A percentile compares a stretch with the other conserved stretches of the same genome.
phyloP scores from a whole-genome alignment of 2,113 vertebrate genomes.

The Irena cyanogastra region DNA sequence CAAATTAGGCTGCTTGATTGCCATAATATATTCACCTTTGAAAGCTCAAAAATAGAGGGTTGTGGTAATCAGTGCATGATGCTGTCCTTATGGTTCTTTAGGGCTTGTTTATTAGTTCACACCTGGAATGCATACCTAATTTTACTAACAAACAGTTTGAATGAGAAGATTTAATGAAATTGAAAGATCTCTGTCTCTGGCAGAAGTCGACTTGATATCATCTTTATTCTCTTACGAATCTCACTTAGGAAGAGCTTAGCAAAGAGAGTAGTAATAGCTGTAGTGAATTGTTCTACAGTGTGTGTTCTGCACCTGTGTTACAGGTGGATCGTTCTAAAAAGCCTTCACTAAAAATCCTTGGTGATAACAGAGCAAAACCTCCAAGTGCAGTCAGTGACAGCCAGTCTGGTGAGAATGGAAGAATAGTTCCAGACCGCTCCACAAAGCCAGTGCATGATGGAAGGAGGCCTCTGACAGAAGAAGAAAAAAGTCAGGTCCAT shows the following conservation, averaged over 20 bases:
- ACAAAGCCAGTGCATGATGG: constrained; percentile 74
- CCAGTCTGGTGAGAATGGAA: constrained; percentile 68
- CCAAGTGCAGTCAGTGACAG: constrained; percentile 67
- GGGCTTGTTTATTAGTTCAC: background rate
- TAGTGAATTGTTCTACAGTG: background rate
- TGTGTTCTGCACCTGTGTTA: constrained; percentile 3
- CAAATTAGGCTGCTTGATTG: background rate
- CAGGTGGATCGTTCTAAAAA: constrained; percentile 94
- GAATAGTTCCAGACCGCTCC: constrained; percentile 81
- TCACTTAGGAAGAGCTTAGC: background rate
- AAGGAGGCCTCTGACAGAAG: constrained; percentile 70
- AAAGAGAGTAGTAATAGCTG: background rate
- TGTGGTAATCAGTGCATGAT: background rate
- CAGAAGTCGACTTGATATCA: background rate
- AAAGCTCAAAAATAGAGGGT: background rate
- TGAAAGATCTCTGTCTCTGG: background rate
- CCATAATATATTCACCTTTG: background rate
- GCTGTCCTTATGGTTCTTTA: background rate
- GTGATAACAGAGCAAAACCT: constrained; percentile 67
- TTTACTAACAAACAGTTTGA: background rate
- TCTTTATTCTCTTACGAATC: background rate
- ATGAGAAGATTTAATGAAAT: background rate
- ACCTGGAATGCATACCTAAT: background rate
- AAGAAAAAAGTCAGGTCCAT: constrained; percentile 79
- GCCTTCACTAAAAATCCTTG: constrained; percentile 71